Evolutionary conservation across 2,888 invertebrate species (phyloP).

Genomic region (Tiphia femorata): DNA sequence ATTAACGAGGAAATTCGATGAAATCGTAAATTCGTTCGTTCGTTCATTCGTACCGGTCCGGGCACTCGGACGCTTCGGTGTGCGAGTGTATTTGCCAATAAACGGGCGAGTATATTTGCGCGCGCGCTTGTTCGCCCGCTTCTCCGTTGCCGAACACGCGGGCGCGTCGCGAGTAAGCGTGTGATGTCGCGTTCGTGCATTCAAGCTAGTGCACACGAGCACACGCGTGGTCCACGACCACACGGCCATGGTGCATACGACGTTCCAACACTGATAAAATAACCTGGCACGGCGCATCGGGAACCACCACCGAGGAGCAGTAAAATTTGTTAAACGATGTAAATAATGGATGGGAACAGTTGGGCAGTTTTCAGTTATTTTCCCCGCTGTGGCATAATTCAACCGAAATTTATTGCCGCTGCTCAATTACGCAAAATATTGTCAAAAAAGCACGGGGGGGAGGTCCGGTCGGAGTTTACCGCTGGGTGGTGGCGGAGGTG

Average conservation of each 20-base stretch:
- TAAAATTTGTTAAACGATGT: constrained; percentile 66
- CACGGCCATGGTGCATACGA: background rate
- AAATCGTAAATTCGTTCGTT: constrained; percentile 49
- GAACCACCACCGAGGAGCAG: constrained; percentile 46
- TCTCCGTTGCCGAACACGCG: constrained; percentile 12
- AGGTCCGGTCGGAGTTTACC: constrained; percentile 4
- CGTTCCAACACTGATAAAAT: no score
- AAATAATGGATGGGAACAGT: constrained; percentile 64
- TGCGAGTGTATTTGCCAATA: constrained; percentile 38
- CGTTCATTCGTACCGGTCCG: constrained; percentile 30
- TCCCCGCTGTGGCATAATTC: constrained; percentile 58
- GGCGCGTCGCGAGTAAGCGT: constrained; percentile 2
- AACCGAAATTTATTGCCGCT: constrained; percentile 60
- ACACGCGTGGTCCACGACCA: background rate
- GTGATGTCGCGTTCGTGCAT: background rate
- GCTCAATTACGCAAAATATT: constrained; percentile 65
- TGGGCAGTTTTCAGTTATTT: constrained; percentile 65
- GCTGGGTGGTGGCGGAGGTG: background rate
- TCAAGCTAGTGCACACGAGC: background rate
- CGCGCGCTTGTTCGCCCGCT: constrained; percentile 9
- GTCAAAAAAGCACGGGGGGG: constrained; percentile 46
- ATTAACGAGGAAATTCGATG: constrained; percentile 62
- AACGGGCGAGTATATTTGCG: constrained; percentile 36
- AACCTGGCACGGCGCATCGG: background rate
- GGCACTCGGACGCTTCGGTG: constrained; percentile 17